Percentiles rank a stretch among this genome's conserved stretches.
phyloP scores from a whole-genome alignment of 2,797 vertebrate genomes.

The Malurus splendens region DNA sequence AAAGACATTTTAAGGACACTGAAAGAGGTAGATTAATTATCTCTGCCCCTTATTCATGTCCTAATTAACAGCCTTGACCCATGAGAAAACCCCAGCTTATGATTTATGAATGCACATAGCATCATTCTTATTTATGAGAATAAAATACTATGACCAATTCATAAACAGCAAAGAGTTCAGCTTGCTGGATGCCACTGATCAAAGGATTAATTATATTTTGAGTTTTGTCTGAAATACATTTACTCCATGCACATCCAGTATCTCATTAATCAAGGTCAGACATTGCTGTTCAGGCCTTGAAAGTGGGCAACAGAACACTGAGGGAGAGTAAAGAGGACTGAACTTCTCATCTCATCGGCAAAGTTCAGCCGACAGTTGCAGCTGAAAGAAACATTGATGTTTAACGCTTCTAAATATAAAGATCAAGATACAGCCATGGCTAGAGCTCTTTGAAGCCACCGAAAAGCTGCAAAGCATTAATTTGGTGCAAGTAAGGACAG shows the following conservation, averaged over 20 bases:
- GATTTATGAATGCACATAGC: neutral
- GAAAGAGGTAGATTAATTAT: slow-evolving; percentile 27
- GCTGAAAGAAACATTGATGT: neutral
- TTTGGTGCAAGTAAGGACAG: neutral
- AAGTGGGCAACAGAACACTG: neutral
- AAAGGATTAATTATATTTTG: slow-evolving; percentile 17
- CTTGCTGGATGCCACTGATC: neutral
- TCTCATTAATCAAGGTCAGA: slow-evolving; percentile 11
- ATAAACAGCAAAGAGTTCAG: neutral
- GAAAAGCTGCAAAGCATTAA: neutral
- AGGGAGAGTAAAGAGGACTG: neutral
- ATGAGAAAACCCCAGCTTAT: slow-evolving; percentile 17
- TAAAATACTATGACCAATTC: neutral
- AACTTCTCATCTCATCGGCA: neutral
- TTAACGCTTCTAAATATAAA: neutral
- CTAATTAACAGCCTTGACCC: slow-evolving; percentile 32
- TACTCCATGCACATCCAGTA: neutral
- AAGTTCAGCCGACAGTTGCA: neutral
- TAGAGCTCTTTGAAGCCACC: neutral
- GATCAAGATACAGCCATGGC: neutral
- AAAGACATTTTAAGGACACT: slow-evolving; percentile 40
- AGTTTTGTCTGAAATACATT: neutral
- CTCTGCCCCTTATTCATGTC: slow-evolving; percentile 2
- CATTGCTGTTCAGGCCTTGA: neutral
- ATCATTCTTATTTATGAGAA: slow-evolving; percentile 5